Evolutionary conservation across 1,140 invertebrate genomes (phyloP), one percentile per base, ranked within the genome.

Genomic region (Euborellia annulipes): DNA sequence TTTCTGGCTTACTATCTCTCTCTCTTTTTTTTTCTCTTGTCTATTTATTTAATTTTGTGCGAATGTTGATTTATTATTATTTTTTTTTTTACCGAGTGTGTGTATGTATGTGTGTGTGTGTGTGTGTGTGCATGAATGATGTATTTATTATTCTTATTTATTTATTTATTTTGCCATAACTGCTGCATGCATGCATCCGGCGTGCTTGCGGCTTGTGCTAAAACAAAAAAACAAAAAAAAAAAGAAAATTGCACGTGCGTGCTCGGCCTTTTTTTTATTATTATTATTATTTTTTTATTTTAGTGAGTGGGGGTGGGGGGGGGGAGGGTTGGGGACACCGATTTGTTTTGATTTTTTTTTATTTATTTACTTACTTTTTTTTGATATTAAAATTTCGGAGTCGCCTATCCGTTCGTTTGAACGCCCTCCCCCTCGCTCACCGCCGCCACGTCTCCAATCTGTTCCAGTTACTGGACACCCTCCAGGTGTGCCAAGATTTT

Each of bases 401-500:
- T 48, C 42, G 45, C 46, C 46, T 4, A 48, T 50, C 36, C 21
- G 22, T 52, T 20, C 13, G 40, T 22, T 41, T 0, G 21, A n/a
- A n/a, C n/a, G n/a, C n/a, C n/a, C n/a, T 39, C 20, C 34, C 16
- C n/a, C 44, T 52, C 48, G 52, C 52, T 53, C 48, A 50, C 50
- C 50, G 50, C 50, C 19, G 27, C 46, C 45, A 37, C 39, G 55
- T 72, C 66, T 69, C 23, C 11, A 27, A 27, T 43, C 52, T 48
- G 47, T 85, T 85, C 66, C 80, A 95, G 90, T 93, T 93, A 87
- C 89, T 91, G 89, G 90, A 90, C 89, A 94, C 86, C 87, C 89
- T 91, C 86, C 90, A 82, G 85, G 88, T 91, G 82, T 95, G 85
- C 89, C 88, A 84, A 85, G 90, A 92, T 92, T 94, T 92, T 92